Evolutionary conservation across 2,113 vertebrate species (phyloP).

Genomic region (Condylura cristata): DNA sequence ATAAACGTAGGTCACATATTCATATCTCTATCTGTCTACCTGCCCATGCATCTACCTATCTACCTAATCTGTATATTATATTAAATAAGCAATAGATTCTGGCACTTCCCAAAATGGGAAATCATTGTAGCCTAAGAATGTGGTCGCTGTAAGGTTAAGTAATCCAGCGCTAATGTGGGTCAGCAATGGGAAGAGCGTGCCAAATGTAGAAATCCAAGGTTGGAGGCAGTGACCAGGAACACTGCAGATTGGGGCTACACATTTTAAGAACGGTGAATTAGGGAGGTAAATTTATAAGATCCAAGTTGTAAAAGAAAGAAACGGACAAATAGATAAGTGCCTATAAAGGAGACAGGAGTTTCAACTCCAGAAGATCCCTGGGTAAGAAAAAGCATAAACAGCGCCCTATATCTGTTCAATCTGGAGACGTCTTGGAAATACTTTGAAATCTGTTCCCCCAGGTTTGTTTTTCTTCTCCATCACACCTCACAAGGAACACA

Average conservation of each 20-base stretch:
- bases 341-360: neutral
- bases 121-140: neutral
- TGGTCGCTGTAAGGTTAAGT: neutral
- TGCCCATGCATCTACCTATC: neutral
- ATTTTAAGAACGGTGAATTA: neutral
- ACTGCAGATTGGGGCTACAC: neutral
- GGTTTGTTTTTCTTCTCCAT: slow-evolving; percentile 35
- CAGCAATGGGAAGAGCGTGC: neutral
- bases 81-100: neutral
- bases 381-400: neutral
- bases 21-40: neutral
- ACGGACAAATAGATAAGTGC: neutral
- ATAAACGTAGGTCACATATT: neutral
- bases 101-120: neutral
- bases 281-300: neutral
- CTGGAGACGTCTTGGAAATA: slow-evolving; percentile 13
- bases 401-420: neutral
- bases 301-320: neutral
- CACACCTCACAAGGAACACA: neutral
- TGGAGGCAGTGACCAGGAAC: neutral
- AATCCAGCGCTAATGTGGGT: neutral
- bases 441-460: neutral
- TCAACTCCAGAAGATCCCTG: neutral
- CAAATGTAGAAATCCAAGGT: neutral
- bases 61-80: neutral